phyloP scores from a whole-genome alignment of 2,797 vertebrate species.

The Siniperca obscura region DNA sequence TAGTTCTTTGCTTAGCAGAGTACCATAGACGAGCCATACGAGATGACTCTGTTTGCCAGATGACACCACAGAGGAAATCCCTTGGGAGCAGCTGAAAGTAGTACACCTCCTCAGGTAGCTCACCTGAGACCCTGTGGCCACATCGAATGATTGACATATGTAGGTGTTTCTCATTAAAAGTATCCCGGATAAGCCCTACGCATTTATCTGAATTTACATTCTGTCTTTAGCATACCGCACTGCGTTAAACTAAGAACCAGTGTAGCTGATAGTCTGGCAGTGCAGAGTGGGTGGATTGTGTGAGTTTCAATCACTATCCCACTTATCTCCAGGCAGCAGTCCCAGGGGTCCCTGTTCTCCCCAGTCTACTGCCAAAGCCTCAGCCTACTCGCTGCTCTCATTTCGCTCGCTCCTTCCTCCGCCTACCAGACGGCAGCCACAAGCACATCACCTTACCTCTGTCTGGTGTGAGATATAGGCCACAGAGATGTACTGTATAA shows the following conservation, averaged over 20 bases:
- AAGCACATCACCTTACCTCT: conserved; percentile 52
- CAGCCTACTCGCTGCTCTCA: conserved; percentile 62
- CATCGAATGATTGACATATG: conserved; percentile 16
- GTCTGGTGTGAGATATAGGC: conserved; percentile 65
- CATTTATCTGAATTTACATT: conserved; percentile 40
- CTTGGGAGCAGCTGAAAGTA: conserved; percentile 35
- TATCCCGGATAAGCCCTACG: conserved; percentile 4
- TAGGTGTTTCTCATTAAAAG: conserved; percentile 49
- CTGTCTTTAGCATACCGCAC: conserved; percentile 7
- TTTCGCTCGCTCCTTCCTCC: conserved; percentile 45
- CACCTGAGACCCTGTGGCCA: conserved; percentile 44
- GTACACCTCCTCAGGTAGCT: conserved; percentile 45
- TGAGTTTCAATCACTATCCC: conserved; percentile 70
- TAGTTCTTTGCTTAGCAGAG: conserved; percentile 25
- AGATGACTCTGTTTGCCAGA: conserved; percentile 30
- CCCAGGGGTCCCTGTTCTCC: conserved; percentile 66
- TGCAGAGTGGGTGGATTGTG: conserved; percentile 59
- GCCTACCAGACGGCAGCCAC: conserved; percentile 48
- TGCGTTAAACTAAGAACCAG: conserved; percentile 12
- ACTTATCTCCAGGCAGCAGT: conserved; percentile 65
- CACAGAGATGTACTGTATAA: conserved; percentile 35
- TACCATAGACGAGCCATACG: conserved; percentile 9
- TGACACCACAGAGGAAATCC: conserved; percentile 46
- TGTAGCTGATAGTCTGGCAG: conserved; percentile 37
- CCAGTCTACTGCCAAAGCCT: conserved; percentile 54